Base-by-base conservation (phyloP, 2,888 invertebrate genomes). In the Lymantria dispar region DNA sequence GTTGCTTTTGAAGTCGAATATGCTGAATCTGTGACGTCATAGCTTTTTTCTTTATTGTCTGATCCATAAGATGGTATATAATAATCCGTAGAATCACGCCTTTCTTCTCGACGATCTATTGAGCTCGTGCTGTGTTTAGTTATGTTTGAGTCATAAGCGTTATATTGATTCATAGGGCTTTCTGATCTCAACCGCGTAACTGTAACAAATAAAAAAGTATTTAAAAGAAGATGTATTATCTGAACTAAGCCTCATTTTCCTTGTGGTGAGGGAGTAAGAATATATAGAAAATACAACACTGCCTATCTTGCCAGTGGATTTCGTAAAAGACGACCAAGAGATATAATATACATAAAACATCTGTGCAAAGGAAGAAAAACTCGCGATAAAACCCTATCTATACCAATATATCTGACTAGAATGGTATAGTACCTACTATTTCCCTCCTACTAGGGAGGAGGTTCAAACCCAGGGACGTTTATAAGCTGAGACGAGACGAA, bases 181-280 rank as follows among this genome's bases (percentile, higher is more conserved):
- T 91, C 90, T 12, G 91, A 91, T 69, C 91, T 72, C 50, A 91
- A 60, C 52, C 90, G 85, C 40, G 85, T 83, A 11, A 86, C 91
- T 91, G 79, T 48, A 88, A 87, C 38, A 36, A 47, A 48, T 48
- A 45, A 36, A 10, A 33, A 10, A 33, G 8, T 1, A 33, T 33
- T 33, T 3, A 22, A 22, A 3, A 22, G 22, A 22, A 22, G 22
- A 22, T 22, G 2, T 22, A n/a, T n/a, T n/a, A n/a, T n/a, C n/a
- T n/a, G n/a, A n/a, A n/a, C n/a, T n/a, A n/a, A 22, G 22, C 2
- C 7, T 36, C 36, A 9, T 36, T 36, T 36, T n/a, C n/a, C n/a
- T n/a, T n/a, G n/a, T n/a, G n/a, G n/a, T n/a, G n/a, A n/a, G n/a
- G n/a, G n/a, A n/a, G n/a, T n/a, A n/a, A n/a, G n/a, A n/a, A n/a